Conservation (phyloP, 2,888 invertebrate genomes). For the Habroteleia sp. region DNA sequence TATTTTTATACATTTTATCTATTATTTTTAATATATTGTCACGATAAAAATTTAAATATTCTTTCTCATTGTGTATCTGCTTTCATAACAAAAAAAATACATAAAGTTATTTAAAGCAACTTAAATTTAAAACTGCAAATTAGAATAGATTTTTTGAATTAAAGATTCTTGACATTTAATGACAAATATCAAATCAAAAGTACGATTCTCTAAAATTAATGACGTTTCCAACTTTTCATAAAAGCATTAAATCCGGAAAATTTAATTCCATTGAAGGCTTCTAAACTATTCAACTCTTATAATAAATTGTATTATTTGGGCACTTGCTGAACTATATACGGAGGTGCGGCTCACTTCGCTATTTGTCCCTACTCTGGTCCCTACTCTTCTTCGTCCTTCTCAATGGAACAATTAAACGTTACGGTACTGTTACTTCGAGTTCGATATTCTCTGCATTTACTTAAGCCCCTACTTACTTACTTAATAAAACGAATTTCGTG, state of each 20-base stretch:
- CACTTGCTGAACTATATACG: constrained; percentile 40
- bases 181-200: too few species aligned
- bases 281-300: constrained; percentile 40
- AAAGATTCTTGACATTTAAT: too few species aligned
- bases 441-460: constrained; percentile 43
- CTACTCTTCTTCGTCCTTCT: constrained; percentile 35
- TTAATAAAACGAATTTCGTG: constrained; percentile 50
- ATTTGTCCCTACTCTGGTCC: background rate
- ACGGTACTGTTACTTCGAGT: constrained; percentile 40
- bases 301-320: constrained; percentile 57
- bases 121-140: too few species aligned
- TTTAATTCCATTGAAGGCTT: constrained; percentile 42
- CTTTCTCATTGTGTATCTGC: too few species aligned
- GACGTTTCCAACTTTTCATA: constrained; percentile 22
- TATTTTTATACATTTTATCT: too few species aligned
- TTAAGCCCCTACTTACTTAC: constrained; percentile 37
- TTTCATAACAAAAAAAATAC: too few species aligned
- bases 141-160: too few species aligned
- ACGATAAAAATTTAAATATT: too few species aligned
- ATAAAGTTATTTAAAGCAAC: too few species aligned
- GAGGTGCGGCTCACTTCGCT: constrained; percentile 16
- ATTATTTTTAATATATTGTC: too few species aligned
- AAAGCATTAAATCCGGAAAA: constrained; percentile 15
- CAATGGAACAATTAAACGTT: constrained; percentile 53
- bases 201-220: too few species aligned